Evolutionary conservation across 2,113 vertebrate species (phyloP).

Genomic region (Festucalex cinctus): DNA sequence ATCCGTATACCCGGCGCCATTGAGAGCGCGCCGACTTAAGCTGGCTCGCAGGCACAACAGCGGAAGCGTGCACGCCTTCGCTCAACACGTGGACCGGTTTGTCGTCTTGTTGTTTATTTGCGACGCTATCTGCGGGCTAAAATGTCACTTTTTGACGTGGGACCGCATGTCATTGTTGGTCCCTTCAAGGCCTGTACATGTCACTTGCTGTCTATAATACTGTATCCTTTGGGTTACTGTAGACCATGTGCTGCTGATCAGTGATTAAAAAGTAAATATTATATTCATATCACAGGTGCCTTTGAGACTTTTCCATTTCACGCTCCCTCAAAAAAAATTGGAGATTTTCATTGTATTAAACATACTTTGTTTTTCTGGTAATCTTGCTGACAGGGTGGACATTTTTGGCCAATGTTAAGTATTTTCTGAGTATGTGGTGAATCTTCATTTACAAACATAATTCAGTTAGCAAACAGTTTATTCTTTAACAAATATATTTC

Average conservation of each 20-base stretch:
- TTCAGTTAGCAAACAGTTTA: too few species aligned
- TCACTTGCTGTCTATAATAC: conserved; percentile 21
- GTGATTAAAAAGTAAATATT: too few species aligned
- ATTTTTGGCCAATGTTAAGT: too few species aligned
- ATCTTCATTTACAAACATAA: too few species aligned
- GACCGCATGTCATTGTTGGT: conserved; percentile 31
- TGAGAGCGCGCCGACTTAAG: conserved; percentile 10
- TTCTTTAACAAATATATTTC: too few species aligned
- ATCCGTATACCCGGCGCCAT: conserved; percentile 11
- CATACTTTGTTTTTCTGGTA: too few species aligned
- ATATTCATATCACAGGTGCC: too few species aligned
- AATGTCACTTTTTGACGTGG: conserved; percentile 39
- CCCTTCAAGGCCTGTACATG: conserved; percentile 24
- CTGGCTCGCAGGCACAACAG: conserved; percentile 34
- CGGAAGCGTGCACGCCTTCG: conserved; percentile 7
- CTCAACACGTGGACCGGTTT: not conserved
- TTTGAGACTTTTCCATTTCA: too few species aligned
- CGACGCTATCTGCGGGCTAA: conserved; percentile 19
- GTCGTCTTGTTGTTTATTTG: conserved; percentile 15
- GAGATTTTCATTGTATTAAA: too few species aligned
- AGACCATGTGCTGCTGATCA: not conserved
- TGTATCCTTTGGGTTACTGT: not conserved
- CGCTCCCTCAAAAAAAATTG: too few species aligned
- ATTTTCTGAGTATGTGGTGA: too few species aligned
- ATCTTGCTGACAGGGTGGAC: too few species aligned